These are phyloP conservation scores for Smutsia temminckii DNA, from an alignment of 2,797 vertebrate species.

Conservation along the genomic window DNA sequence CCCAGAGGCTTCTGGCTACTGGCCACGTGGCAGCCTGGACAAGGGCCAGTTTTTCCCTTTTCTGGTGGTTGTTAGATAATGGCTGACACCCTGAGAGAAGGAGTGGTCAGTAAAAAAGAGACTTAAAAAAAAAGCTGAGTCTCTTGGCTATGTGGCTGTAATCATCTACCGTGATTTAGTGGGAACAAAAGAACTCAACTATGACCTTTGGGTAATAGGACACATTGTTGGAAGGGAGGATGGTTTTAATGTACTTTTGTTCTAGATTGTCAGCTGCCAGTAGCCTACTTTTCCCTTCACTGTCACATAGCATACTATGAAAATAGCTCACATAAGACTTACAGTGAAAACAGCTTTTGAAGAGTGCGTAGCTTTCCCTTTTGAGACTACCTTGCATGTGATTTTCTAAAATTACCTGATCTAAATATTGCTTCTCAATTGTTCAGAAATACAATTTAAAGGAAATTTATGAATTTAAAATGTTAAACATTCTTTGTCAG, in stretches of 20 bases:
- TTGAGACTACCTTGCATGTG: background rate
- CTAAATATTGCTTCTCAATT: constrained; percentile 49
- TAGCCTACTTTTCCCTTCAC: background rate
- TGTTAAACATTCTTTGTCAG: background rate
- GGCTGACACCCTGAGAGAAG: background rate
- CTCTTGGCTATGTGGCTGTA: background rate
- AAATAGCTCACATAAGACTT: background rate
- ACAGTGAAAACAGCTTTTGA: constrained; percentile 21
- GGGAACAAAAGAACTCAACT: background rate
- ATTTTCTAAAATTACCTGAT: constrained; percentile 39
- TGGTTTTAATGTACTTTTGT: background rate
- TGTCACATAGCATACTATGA: background rate
- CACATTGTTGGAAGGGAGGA: background rate
- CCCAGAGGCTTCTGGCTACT: background rate
- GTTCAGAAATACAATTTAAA: constrained; percentile 15
- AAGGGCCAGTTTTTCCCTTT: constrained; percentile 12
- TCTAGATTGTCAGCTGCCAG: background rate
- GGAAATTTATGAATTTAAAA: background rate
- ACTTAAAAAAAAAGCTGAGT: background rate
- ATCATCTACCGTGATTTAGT: background rate
- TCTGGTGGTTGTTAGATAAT: background rate
- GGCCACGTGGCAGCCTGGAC: background rate
- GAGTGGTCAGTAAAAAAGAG: background rate
- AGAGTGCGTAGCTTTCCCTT: background rate
- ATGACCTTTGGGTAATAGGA: background rate